Evolutionary conservation across 2,113 vertebrate genomes (phyloP).

Genomic region (Aphelocoma coerulescens): DNA sequence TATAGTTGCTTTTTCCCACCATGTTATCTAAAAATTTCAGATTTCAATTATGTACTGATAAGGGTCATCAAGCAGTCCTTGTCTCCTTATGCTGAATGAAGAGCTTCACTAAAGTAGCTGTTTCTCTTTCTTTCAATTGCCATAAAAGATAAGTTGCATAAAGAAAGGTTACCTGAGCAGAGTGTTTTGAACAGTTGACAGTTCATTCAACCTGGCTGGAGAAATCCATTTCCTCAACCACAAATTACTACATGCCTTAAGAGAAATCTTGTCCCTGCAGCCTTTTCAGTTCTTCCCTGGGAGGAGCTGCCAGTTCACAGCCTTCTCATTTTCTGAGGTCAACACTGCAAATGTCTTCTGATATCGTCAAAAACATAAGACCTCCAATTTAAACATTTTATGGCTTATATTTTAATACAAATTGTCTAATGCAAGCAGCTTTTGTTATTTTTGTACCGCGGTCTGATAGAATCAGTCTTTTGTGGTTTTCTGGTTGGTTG

Average conservation of each 20-base stretch:
- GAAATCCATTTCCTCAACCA: neutral
- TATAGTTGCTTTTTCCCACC: neutral
- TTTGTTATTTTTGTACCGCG: neutral
- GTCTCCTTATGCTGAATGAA: neutral
- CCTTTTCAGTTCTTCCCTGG: neutral
- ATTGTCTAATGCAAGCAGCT: neutral
- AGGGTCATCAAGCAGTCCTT: neutral
- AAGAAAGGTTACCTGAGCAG: neutral
- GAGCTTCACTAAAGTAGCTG: neutral
- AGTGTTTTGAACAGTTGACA: neutral
- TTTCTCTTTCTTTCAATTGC: neutral
- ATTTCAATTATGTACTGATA: neutral
- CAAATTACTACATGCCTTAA: neutral
- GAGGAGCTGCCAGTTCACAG: neutral
- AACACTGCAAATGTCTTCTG: neutral
- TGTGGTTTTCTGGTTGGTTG: neutral
- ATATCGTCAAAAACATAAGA: neutral
- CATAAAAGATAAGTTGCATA: neutral
- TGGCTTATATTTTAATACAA: neutral
- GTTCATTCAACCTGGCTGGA: neutral
- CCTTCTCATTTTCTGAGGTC: neutral
- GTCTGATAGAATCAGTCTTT: neutral
- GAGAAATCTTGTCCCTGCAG: neutral
- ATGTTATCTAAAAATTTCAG: neutral
- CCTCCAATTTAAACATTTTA: neutral